Evolutionary conservation across 2,888 invertebrate species (phyloP), one percentile per base, ranked within the genome.

Genomic region (Andrena camellia): DNA sequence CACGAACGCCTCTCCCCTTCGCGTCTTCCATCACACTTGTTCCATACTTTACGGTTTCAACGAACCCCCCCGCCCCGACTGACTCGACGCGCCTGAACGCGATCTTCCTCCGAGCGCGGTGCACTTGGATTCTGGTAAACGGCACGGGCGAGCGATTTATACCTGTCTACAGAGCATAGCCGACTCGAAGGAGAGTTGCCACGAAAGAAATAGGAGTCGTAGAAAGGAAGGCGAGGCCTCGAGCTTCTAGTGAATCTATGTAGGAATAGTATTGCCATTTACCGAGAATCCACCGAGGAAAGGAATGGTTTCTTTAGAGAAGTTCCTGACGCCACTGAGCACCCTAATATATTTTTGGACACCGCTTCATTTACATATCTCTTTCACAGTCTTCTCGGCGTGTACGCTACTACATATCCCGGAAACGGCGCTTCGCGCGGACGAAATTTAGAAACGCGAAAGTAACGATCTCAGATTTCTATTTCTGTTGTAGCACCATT

Each of bases 281-380:
- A 42, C 59, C 7, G n/a, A 26, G 64, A 52, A 74, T 64, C 59
- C 13, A 75, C 10, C 29, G 63, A 50, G n/a, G n/a, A 35, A 26
- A 63, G 26, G 54, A 10, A 26, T 50, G 42, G 29, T 17, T 68
- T 35, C 29, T 62, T 52, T 20, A 13, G 48, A n/a, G 48, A 52
- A 35, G n/a, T 80, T 83, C 78, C 80, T 78, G 88, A 52, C 84
- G 78, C 74, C 73, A 33, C 79, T 81, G 84, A 57, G 59, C 60
- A 78, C 70, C 78, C 66, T 76, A 20, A 77, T 87, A 87, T 87
- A 87, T 87, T 87, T 87, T 87, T 87, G 17, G 88, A 87, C 73
- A 73, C 81, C 73, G 80, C 74, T 86, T 87, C 79, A 76, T 82
- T 82, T 62, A 52, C 67, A 48, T 50, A 29, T 76, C 52, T 78